These are phyloP conservation scores for Percina caprodes DNA, from an alignment of 2,113 vertebrate genomes.

Conservation along the genomic window DNA sequence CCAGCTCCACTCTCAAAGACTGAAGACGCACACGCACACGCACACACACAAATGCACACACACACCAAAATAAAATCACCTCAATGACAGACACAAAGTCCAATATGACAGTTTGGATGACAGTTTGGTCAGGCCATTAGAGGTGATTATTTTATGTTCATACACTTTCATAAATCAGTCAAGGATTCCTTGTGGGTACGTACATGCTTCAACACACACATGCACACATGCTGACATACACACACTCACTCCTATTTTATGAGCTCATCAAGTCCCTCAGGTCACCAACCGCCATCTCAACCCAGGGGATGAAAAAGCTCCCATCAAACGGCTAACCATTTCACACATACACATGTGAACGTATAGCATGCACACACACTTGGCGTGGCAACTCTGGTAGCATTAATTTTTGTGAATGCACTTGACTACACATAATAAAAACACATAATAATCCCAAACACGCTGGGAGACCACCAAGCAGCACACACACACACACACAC, in stretches of 20 bases:
- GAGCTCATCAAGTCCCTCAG: conserved; percentile 84
- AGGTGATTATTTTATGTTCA: conserved; percentile 68
- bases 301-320: conserved; percentile 78
- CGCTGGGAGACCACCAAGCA: conserved; percentile 75
- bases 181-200: conserved; percentile 45
- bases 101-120: conserved; percentile 49
- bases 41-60: conserved; percentile 84
- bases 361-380: conserved; percentile 49
- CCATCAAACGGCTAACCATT: conserved; percentile 79
- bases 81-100: conserved; percentile 48
- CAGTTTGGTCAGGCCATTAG: conserved; percentile 54
- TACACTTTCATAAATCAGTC: conserved; percentile 71
- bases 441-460: conserved; percentile 81
- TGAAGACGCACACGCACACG: conserved; percentile 51
- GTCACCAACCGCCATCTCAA: conserved; percentile 81
- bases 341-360: conserved; percentile 57
- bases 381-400: conserved; percentile 69
- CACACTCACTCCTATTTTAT: conserved; percentile 78
- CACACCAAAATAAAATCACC: conserved; percentile 62
- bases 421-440: conserved; percentile 66
- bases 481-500: conserved; percentile 56
- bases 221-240: conserved; percentile 51
- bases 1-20: conserved; percentile 66
- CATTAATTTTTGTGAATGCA: conserved; percentile 84
- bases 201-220: conserved; percentile 82